phyloP scores from a whole-genome alignment of 2,888 invertebrate species.

The Drosophila nigritarsus region DNA sequence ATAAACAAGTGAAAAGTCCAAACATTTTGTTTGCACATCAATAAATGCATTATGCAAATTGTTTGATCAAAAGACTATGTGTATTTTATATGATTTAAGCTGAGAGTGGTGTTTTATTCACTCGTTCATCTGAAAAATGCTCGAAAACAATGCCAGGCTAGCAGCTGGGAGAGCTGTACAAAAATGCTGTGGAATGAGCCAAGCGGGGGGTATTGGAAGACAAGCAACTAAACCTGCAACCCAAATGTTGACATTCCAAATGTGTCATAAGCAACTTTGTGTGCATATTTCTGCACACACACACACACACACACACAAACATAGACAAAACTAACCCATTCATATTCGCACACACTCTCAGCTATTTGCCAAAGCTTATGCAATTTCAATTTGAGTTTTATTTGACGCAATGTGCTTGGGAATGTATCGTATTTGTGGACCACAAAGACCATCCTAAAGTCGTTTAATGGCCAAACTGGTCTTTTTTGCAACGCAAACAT shows the following conservation, averaged over 20 bases:
- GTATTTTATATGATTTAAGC: slow-evolving; percentile 18
- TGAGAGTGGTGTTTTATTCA: not conserved
- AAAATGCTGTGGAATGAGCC: not conserved
- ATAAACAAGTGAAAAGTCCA: slow-evolving; percentile 21
- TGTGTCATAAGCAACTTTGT: slow-evolving; percentile 63
- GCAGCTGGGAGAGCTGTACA: not conserved
- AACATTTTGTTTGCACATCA: slow-evolving; percentile 46
- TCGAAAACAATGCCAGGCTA: slow-evolving; percentile 46
- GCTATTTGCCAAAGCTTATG: slow-evolving; percentile 45
- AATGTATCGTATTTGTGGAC: slow-evolving; percentile 3
- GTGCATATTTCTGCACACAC: slow-evolving; percentile 29
- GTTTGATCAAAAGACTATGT: slow-evolving; percentile 28
- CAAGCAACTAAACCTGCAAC: slow-evolving; percentile 37
- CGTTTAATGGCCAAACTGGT: slow-evolving; percentile 41
- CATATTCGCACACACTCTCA: not conserved
- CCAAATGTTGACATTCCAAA: slow-evolving; percentile 63
- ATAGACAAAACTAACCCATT: not conserved
- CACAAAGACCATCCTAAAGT: slow-evolving; percentile 22
- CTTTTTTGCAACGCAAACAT: slow-evolving; percentile 29
- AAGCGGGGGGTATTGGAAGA: slow-evolving; percentile 5
- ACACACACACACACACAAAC: not conserved
- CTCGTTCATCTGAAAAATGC: slow-evolving; percentile 28
- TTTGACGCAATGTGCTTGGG: slow-evolving; percentile 3
- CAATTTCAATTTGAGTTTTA: slow-evolving; percentile 53
- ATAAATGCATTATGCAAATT: slow-evolving; percentile 53